Evolutionary conservation across 2,797 vertebrate genomes (phyloP).

Genomic region (Halcyon leucocephala): DNA sequence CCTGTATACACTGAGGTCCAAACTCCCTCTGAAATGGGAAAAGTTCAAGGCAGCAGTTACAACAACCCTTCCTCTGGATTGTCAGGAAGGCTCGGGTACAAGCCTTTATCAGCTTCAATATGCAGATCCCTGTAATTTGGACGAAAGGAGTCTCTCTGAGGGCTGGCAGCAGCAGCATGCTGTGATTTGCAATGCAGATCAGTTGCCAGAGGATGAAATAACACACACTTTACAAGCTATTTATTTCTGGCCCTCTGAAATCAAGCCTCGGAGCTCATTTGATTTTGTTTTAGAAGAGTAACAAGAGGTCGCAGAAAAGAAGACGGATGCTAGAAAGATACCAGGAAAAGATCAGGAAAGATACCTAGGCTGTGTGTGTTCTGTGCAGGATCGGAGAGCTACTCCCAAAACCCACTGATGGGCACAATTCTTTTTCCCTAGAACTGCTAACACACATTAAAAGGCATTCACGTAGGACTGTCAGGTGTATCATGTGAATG

Average conservation of each 20-base stretch:
- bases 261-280: not conserved
- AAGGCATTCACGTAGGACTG: not conserved
- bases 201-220: not conserved
- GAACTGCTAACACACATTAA: not conserved
- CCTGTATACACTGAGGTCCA: not conserved
- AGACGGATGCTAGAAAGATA: not conserved
- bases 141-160: not conserved
- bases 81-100: not conserved
- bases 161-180: not conserved
- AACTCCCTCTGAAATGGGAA: not conserved
- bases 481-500: not conserved
- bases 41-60: not conserved
- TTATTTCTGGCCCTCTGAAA: constrained; percentile 17
- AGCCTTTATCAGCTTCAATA: not conserved
- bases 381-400: not conserved
- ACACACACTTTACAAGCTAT: not conserved
- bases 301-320: not conserved
- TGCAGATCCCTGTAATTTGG: not conserved
- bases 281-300: not conserved
- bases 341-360: not conserved
- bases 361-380: not conserved
- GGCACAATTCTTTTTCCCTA: not conserved
- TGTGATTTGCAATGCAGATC: constrained; percentile 12
- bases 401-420: not conserved
- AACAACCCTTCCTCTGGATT: not conserved